These are phyloP conservation scores for Zaprionus davidi DNA, from an alignment of 1,140 invertebrate genomes.

Conservation along the genomic window DNA sequence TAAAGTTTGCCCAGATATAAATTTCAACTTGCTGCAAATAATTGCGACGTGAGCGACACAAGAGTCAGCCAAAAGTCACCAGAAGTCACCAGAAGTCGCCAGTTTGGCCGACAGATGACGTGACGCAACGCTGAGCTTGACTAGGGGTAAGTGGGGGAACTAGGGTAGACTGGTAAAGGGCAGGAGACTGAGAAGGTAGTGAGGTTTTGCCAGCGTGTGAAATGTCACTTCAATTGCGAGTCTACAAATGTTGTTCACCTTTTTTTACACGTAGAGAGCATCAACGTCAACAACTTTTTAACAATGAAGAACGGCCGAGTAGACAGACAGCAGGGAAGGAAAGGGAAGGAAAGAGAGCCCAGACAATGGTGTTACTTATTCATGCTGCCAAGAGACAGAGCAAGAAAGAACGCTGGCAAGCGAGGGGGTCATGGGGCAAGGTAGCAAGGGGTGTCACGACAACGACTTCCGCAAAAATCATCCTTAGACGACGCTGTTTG, in stretches of 20 bases:
- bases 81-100: slow-evolving; percentile 67
- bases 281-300: slow-evolving; percentile 81
- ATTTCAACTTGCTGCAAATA: slow-evolving; percentile 81
- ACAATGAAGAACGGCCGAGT: slow-evolving; percentile 57
- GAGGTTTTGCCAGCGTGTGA: slow-evolving; percentile 44
- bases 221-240: slow-evolving; percentile 74
- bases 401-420: neutral
- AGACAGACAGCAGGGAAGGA: slow-evolving; percentile 8
- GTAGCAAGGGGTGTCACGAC: slow-evolving; percentile 18
- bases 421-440: neutral
- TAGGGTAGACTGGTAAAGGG: neutral
- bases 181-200: no score
- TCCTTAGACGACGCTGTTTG: slow-evolving; percentile 75
- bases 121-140: neutral
- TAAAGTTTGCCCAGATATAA: slow-evolving; percentile 57
- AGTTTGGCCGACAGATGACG: slow-evolving; percentile 67
- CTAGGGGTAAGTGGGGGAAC: no score
- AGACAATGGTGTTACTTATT: slow-evolving; percentile 78
- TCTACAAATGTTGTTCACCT: slow-evolving; percentile 81
- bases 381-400: slow-evolving; percentile 60
- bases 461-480: slow-evolving; percentile 79
- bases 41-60: slow-evolving; percentile 69
- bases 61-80: slow-evolving; percentile 56
- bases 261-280: slow-evolving; percentile 76
- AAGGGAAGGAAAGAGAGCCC: slow-evolving; percentile 1